A percentile compares a stretch with the other conserved stretches of the same genome.
These are phyloP conservation scores for Caenorhabditis sp. DNA, from an alignment of 2,888 invertebrate genomes.

Conservation along the genomic window DNA sequence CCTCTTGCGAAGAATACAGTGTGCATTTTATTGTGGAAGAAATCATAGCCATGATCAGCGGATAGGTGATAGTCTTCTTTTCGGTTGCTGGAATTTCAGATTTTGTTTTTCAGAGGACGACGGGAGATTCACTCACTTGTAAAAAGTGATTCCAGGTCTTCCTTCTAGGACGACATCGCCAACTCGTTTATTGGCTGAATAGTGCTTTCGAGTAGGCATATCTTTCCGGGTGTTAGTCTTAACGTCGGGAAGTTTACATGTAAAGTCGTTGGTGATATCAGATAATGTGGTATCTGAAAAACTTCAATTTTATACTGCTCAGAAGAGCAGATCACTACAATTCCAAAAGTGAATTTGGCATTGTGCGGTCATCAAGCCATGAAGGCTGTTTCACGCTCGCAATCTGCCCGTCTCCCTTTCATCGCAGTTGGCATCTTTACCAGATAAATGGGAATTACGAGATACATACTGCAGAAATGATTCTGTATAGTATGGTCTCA, in stretches of 20 bases:
- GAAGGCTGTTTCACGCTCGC: constrained; percentile 29
- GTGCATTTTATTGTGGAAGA: constrained; percentile 56
- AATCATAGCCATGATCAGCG: constrained; percentile 68
- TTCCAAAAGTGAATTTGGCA: constrained; percentile 28
- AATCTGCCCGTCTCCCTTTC: constrained; percentile 30
- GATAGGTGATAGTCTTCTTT: constrained; percentile 49
- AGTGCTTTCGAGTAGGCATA: constrained; percentile 60
- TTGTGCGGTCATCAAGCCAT: too few species aligned
- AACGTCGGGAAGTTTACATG: constrained; percentile 56
- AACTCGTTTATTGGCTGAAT: constrained; percentile 49
- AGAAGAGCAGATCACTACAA: constrained; percentile 48
- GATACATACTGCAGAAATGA: constrained; percentile 57
- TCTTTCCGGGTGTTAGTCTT: constrained; percentile 52
- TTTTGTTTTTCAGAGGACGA: too few species aligned
- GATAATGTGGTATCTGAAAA: neutral
- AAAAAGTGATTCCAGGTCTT: constrained; percentile 61
- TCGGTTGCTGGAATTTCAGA: constrained; percentile 27
- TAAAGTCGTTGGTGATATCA: constrained; percentile 47
- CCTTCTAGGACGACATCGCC: constrained; percentile 65
- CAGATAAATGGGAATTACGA: constrained; percentile 48
- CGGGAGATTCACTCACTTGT: too few species aligned
- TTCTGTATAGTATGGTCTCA: constrained; percentile 57
- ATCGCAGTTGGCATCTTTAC: constrained; percentile 44
- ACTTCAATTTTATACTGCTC: constrained; percentile 36
- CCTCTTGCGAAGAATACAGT: constrained; percentile 67